These are phyloP conservation scores for Acrobasis suavella DNA, from an alignment of 2,888 invertebrate genomes.

Conservation along the genomic window DNA sequence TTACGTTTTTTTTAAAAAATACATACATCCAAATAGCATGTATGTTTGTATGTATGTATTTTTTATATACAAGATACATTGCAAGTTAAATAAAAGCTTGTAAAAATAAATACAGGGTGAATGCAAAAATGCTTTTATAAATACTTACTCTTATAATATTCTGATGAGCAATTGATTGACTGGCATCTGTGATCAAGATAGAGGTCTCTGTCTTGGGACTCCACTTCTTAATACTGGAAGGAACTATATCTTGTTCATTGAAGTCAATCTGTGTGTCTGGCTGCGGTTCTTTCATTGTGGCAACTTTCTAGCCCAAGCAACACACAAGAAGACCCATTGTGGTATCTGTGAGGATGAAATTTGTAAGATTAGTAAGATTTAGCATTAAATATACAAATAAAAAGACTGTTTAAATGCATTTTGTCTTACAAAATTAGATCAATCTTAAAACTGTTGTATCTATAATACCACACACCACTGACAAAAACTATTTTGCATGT, in stretches of 20 bases:
- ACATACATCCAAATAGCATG: too few species aligned
- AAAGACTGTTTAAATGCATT: neutral
- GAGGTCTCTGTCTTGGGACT: slow-evolving; percentile 42
- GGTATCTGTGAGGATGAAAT: neutral
- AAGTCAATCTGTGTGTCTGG: slow-evolving; percentile 43
- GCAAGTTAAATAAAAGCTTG: too few species aligned
- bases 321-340: slow-evolving; percentile 21
- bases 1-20: too few species aligned
- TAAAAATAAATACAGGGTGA: neutral
- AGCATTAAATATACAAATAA: neutral
- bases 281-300: slow-evolving; percentile 34
- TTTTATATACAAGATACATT: too few species aligned
- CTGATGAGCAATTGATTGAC: slow-evolving; percentile 56
- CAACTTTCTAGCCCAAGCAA: slow-evolving; percentile 22
- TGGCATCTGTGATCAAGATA: slow-evolving; percentile 42
- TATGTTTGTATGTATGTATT: too few species aligned
- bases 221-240: slow-evolving; percentile 40
- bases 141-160: slow-evolving; percentile 65
- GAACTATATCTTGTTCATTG: slow-evolving; percentile 29
- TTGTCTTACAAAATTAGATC: too few species aligned
- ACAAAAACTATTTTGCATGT: too few species aligned
- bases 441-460: too few species aligned
- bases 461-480: too few species aligned
- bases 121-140: neutral
- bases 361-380: neutral